Evolutionary conservation across 53 echinoderm and acorn worm species (phyloP).

Genomic region (Patiria pectinifera): DNA sequence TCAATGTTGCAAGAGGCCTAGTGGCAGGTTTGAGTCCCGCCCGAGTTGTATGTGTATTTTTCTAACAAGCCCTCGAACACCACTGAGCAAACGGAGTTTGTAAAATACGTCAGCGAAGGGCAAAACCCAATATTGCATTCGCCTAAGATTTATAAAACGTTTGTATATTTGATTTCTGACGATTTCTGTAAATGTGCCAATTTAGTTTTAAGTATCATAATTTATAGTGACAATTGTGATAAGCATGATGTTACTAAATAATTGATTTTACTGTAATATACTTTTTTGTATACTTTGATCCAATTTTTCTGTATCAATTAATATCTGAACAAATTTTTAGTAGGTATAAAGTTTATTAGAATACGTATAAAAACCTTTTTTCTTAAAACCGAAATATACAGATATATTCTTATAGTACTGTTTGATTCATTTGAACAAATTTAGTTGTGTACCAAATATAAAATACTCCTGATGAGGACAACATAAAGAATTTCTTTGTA

Average conservation of each 20-base stretch:
- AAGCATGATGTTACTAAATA: neutral
- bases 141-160: neutral
- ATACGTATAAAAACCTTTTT: neutral
- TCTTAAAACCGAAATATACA: conserved; percentile 14
- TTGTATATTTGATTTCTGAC: neutral
- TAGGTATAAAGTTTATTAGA: neutral
- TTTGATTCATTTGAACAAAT: neutral
- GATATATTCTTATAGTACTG: neutral
- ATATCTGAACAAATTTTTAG: too few relatives aligned
- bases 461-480: neutral
- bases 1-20: too few relatives aligned
- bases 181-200: conserved; percentile 4
- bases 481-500: neutral
- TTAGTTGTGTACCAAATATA: neutral
- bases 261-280: too few relatives aligned
- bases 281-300: too few relatives aligned
- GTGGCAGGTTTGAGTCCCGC: too few relatives aligned
- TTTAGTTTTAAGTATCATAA: neutral
- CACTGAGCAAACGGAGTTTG: too few relatives aligned
- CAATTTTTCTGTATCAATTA: too few relatives aligned
- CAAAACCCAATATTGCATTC: too few relatives aligned
- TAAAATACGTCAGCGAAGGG: too few relatives aligned
- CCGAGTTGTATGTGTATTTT: too few relatives aligned
- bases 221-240: neutral
- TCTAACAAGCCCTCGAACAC: too few relatives aligned